phyloP scores from a whole-genome alignment of 2,888 invertebrate species.

The Lepeophtheirus nordmannii region DNA sequence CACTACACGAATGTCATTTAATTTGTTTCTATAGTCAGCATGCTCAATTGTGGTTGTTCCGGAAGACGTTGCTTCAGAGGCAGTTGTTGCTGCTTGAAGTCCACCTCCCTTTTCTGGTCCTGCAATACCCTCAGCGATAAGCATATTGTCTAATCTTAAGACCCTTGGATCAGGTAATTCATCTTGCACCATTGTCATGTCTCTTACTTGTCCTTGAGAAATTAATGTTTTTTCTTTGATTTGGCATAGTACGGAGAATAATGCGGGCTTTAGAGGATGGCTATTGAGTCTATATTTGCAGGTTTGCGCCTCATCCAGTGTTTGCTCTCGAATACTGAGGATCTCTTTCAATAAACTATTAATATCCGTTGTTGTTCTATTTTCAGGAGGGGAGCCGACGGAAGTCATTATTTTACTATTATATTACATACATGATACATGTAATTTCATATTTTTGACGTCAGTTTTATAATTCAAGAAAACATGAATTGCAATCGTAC shows the following conservation, averaged over 20 bases:
- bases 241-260: slow-evolving; percentile 45
- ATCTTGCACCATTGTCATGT: slow-evolving; percentile 77
- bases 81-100: slow-evolving; percentile 57
- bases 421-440: background rate
- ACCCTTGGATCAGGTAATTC: slow-evolving; percentile 95
- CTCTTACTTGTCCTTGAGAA: slow-evolving; percentile 3
- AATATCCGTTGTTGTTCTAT: background rate
- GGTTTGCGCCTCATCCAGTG: slow-evolving; percentile 23
- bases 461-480: background rate
- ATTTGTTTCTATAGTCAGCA: slow-evolving; percentile 95
- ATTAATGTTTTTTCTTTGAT: slow-evolving; percentile 44
- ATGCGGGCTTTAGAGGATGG: slow-evolving; percentile 44
- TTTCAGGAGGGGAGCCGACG: background rate
- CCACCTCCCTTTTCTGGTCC: slow-evolving; percentile 39
- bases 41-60: slow-evolving; percentile 80
- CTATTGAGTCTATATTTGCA: slow-evolving; percentile 44
- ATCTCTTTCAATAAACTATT: slow-evolving; percentile 6
- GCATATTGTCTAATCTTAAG: slow-evolving; percentile 97
- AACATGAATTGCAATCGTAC: background rate
- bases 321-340: background rate
- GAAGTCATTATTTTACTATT: slow-evolving; percentile 1
- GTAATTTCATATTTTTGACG: background rate
- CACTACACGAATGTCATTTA: slow-evolving; percentile 94
- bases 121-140: slow-evolving; percentile 87
- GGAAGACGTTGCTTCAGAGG: slow-evolving; percentile 68